A percentile compares a stretch with the other conserved stretches of the same genome.
Evolutionary conservation across 2,113 vertebrate species (phyloP).

Genomic region (Reinhardtius hippoglossoides): DNA sequence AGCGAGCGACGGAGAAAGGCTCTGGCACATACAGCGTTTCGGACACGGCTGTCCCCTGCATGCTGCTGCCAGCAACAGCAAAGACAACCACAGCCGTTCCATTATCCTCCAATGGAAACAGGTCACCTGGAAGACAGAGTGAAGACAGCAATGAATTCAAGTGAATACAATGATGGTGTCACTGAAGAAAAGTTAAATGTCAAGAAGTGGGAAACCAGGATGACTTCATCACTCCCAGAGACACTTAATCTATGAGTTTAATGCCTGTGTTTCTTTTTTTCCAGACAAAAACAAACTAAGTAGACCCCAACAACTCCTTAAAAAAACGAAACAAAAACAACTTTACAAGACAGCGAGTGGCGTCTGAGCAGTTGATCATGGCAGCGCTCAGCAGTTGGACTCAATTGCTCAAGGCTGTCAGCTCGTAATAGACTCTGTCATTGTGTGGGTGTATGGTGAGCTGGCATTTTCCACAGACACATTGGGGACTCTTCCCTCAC

Average conservation of each 20-base stretch:
- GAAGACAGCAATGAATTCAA: conserved; percentile 29
- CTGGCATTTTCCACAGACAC: conserved; percentile 4
- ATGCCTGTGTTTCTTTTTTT: background rate
- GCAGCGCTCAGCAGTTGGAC: background rate
- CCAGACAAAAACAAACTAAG: background rate
- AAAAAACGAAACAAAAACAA: background rate
- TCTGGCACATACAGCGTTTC: conserved; percentile 94
- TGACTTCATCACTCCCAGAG: background rate
- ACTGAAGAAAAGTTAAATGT: background rate
- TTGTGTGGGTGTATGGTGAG: background rate
- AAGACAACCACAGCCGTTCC: conserved; percentile 85
- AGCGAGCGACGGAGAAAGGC: conserved; percentile 90
- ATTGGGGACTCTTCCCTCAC: background rate
- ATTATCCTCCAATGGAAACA: conserved; percentile 79
- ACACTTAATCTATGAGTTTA: background rate
- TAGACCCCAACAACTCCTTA: background rate
- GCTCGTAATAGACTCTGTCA: conserved; percentile 15
- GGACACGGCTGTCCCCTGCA: conserved; percentile 88
- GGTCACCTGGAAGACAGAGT: conserved; percentile 72
- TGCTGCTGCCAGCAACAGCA: conserved; percentile 83
- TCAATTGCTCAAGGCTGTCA: background rate
- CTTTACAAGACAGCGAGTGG: background rate
- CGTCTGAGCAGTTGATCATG: background rate
- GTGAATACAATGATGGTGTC: conserved; percentile 1
- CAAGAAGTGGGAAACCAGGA: conserved; percentile 1